Conservation (phyloP, 53 echinoderm and acorn worm genomes). For the Echinometra lucunter region DNA sequence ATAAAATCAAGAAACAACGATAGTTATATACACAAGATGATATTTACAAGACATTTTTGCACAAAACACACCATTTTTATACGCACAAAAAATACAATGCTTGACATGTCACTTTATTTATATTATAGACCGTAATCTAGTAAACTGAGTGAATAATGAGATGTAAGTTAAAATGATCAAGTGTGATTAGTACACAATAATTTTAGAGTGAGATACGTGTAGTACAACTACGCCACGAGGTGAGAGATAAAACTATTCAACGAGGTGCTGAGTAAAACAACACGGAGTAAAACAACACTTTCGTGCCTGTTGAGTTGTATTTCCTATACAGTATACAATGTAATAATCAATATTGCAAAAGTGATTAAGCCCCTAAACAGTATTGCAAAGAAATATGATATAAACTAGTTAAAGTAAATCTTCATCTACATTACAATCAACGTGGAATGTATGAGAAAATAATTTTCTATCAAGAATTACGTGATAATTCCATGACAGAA, state of each 20-base stretch:
- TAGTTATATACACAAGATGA: background rate
- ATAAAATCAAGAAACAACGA: background rate
- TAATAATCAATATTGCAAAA: no score
- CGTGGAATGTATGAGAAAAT: conserved; percentile 65
- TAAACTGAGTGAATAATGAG: background rate
- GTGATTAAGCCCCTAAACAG: background rate
- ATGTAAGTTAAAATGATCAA: background rate
- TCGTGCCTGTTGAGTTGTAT: no score
- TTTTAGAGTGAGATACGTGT: no score
- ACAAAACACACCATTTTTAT: background rate
- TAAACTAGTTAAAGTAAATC: background rate
- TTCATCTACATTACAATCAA: conserved; percentile 47
- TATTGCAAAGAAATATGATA: background rate
- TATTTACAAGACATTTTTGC: conserved; percentile 28
- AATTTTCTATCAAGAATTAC: conserved; percentile 40
- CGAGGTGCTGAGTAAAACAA: background rate
- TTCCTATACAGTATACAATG: no score
- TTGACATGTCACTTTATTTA: background rate
- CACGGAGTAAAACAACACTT: background rate
- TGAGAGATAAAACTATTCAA: no score
- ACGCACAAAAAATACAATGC: background rate
- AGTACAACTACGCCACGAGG: no score
- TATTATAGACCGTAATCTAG: background rate
- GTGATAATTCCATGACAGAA: conserved; percentile 45
- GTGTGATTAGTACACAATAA: background rate